These are phyloP conservation scores for Xestoiulus laeticollis DNA, from an alignment of 2,888 invertebrate species.

Conservation along the genomic window DNA sequence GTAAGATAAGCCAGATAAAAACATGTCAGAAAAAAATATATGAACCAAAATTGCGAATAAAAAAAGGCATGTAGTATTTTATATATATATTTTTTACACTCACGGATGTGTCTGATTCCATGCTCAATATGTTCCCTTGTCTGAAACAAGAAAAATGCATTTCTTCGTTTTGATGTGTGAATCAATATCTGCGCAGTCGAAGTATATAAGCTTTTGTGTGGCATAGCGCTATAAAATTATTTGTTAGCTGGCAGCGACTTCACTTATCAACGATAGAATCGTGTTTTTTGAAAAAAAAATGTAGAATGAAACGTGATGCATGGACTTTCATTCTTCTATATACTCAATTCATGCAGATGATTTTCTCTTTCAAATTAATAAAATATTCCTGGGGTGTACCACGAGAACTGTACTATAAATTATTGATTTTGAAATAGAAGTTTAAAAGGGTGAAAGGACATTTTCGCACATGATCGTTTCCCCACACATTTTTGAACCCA, in stretches of 20 bases:
- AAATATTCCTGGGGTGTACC: too few relatives aligned
- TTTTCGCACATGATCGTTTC: too few relatives aligned
- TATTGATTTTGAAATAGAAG: background rate
- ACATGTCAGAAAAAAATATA: background rate
- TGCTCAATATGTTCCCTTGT: conserved; percentile 25
- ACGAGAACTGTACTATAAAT: background rate
- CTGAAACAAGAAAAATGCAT: conserved; percentile 10
- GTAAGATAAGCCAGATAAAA: conserved; percentile 29
- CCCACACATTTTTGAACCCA: too few relatives aligned
- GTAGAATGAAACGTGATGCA: background rate
- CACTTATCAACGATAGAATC: background rate
- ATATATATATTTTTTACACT: background rate
- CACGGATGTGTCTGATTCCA: conserved; percentile 2
- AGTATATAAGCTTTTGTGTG: background rate
- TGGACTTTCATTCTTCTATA: background rate
- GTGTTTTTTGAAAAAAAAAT: background rate
- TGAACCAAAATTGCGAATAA: background rate
- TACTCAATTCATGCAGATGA: background rate
- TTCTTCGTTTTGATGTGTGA: conserved; percentile 23
- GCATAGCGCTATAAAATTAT: background rate
- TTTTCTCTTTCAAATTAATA: background rate
- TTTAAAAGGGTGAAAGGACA: too few relatives aligned
- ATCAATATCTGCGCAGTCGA: background rate
- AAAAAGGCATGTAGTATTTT: background rate
- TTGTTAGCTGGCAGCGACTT: background rate